phyloP scores from a whole-genome alignment of 1,140 invertebrate genomes.

The Steinernema feltiae region DNA sequence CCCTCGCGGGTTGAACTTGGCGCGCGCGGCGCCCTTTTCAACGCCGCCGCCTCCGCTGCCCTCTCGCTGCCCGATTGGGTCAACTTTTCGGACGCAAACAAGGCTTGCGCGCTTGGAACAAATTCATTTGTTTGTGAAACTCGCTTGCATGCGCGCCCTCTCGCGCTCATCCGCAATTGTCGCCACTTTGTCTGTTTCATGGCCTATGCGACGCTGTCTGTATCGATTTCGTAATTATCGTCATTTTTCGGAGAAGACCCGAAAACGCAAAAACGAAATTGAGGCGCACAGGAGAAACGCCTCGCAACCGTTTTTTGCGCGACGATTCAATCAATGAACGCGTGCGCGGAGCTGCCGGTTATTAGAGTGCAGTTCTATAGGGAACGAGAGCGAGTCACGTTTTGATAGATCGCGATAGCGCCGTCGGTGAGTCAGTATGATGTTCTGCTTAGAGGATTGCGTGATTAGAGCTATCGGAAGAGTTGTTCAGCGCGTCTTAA shows the following conservation, averaged over 20 bases:
- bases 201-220: too few relatives aligned
- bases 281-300: background rate
- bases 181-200: background rate
- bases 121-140: background rate
- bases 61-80: background rate
- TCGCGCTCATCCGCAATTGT: background rate
- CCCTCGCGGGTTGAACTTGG: background rate
- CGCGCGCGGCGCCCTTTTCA: background rate
- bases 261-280: background rate
- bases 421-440: background rate
- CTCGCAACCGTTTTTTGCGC: background rate
- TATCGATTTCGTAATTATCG: slow-evolving; percentile 9
- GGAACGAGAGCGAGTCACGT: background rate
- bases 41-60: background rate
- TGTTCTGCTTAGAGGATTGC: too few relatives aligned
- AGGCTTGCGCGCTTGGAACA: background rate
- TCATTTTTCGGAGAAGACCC: background rate
- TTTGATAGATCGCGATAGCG: too few relatives aligned
- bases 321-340: background rate
- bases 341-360: background rate
- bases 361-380: background rate
- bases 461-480: too few relatives aligned
- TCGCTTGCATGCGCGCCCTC: background rate
- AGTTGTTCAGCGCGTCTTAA: too few relatives aligned
- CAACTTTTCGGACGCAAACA: background rate